phyloP scores from a whole-genome alignment of 1,140 invertebrate species.

The Atta texana region DNA sequence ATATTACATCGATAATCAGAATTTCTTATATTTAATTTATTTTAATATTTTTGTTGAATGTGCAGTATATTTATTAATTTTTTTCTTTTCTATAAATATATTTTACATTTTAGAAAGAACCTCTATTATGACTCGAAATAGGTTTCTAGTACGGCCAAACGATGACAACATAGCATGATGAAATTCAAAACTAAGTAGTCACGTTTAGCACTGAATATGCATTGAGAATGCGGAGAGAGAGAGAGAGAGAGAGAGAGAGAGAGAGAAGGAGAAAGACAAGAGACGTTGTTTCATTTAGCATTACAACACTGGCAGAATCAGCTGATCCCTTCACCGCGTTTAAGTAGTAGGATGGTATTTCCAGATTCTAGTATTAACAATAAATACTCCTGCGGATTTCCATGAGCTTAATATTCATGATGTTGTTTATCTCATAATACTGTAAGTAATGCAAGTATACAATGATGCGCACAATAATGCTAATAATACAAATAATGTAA shows the following conservation, averaged over 20 bases:
- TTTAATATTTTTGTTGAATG: neutral
- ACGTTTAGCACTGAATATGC: slow-evolving; percentile 24
- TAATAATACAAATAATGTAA: neutral
- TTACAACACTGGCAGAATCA: slow-evolving; percentile 35
- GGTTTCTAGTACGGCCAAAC: neutral
- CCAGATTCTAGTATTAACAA: slow-evolving; percentile 34
- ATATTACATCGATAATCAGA: neutral
- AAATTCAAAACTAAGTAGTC: slow-evolving; percentile 31
- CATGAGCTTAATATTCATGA: slow-evolving; percentile 41
- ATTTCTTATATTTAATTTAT: neutral
- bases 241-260: neutral
- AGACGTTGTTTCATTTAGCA: slow-evolving; percentile 38
- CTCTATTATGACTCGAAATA: neutral
- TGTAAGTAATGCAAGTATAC: slow-evolving; percentile 25
- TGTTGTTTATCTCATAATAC: slow-evolving; percentile 33
- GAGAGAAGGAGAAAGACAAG: neutral
- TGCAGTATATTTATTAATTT: neutral
- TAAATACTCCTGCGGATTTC: slow-evolving; percentile 46
- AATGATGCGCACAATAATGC: neutral
- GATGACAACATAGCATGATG: neutral
- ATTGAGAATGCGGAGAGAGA: neutral
- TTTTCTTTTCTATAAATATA: neutral
- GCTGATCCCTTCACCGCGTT: slow-evolving; percentile 33
- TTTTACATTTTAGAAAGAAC: neutral
- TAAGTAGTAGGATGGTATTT: slow-evolving; percentile 16